Conservation (phyloP, 2,888 invertebrate species). For the Lysandra coridon region DNA sequence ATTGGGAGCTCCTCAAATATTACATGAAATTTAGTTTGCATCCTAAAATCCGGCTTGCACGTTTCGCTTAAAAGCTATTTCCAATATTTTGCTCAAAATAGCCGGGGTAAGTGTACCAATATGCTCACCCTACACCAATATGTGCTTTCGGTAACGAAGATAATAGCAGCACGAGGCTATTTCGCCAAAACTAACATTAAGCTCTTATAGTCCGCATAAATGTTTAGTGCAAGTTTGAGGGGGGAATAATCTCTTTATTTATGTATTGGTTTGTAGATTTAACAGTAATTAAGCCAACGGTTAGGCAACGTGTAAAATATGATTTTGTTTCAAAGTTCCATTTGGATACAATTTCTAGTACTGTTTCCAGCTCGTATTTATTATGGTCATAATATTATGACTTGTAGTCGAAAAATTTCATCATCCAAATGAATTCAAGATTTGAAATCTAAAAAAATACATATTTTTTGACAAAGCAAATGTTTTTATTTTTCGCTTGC, state of each 20-base stretch:
- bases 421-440: too few relatives aligned
- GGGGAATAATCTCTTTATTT: not conserved
- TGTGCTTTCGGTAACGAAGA: constrained; percentile 8
- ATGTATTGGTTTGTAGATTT: not conserved
- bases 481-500: not conserved
- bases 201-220: not conserved
- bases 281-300: not conserved
- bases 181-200: constrained; percentile 6
- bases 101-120: not conserved
- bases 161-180: constrained; percentile 23
- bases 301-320: not conserved
- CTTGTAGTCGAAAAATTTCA: too few relatives aligned
- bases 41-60: not conserved
- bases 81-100: constrained; percentile 11
- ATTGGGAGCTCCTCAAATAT: not conserved
- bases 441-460: too few relatives aligned
- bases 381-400: too few relatives aligned
- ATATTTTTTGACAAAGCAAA: not conserved
- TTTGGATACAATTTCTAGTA: too few relatives aligned
- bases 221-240: not conserved
- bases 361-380: too few relatives aligned
- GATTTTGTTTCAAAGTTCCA: too few relatives aligned
- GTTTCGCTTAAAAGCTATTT: constrained; percentile 21
- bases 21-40: constrained; percentile 22
- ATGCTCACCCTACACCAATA: constrained; percentile 24